These are phyloP conservation scores for Eupithecia centaureata DNA, from an alignment of 2,888 invertebrate species.

Conservation along the genomic window DNA sequence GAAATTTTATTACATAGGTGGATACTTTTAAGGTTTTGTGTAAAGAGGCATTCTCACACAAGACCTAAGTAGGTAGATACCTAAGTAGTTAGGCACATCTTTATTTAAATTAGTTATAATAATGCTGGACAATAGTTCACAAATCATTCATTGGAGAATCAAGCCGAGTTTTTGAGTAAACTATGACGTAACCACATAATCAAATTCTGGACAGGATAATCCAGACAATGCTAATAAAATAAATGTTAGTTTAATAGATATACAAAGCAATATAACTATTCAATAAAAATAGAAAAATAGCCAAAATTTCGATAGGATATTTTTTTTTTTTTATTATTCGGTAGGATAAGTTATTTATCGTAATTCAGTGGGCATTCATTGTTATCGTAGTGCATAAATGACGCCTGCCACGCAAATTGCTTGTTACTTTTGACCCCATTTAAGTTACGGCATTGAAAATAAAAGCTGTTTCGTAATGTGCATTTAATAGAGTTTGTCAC, in stretches of 20 bases:
- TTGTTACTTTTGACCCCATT: slow-evolving; percentile 51
- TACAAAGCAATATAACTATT: too few species aligned
- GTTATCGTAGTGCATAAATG: slow-evolving; percentile 40
- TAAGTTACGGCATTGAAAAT: slow-evolving; percentile 66
- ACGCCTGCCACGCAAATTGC: slow-evolving; percentile 63
- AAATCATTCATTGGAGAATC: too few species aligned
- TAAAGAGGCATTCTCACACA: background rate
- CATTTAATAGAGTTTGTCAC: slow-evolving; percentile 61
- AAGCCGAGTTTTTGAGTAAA: background rate
- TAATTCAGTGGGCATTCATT: slow-evolving; percentile 29
- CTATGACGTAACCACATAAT: background rate
- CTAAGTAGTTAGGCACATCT: too few species aligned
- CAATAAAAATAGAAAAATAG: background rate
- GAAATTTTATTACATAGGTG: background rate
- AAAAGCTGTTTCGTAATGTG: slow-evolving; percentile 60
- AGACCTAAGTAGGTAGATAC: too few species aligned
- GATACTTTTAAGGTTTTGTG: background rate
- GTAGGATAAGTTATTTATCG: slow-evolving; percentile 24
- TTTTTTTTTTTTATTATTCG: too few species aligned
- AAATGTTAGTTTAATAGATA: too few species aligned
- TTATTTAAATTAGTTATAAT: too few species aligned
- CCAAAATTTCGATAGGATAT: too few species aligned
- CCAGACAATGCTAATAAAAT: too few species aligned
- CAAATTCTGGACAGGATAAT: too few species aligned
- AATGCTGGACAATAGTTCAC: too few species aligned